Evolutionary conservation across 2,113 vertebrate species (phyloP).

Genomic region (Vulpes ferrilata): DNA sequence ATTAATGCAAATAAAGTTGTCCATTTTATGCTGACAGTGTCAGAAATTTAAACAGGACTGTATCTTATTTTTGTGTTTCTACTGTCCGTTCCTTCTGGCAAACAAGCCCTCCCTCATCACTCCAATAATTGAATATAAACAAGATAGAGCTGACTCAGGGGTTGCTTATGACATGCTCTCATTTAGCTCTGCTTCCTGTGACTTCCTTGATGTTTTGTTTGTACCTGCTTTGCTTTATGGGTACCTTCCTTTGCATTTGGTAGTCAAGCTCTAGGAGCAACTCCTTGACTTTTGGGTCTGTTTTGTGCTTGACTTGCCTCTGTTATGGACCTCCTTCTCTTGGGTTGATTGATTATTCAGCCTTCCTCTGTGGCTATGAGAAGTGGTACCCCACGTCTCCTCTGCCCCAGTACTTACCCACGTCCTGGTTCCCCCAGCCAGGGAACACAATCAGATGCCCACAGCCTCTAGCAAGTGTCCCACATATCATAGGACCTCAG

Average conservation of each 20-base stretch:
- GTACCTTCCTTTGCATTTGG: neutral
- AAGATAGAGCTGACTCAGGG: neutral
- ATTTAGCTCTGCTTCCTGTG: neutral
- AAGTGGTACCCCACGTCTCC: neutral
- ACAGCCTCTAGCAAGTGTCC: neutral
- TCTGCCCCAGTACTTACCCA: neutral
- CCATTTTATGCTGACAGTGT: slow-evolving; percentile 1
- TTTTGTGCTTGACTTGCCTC: neutral
- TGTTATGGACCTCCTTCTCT: neutral
- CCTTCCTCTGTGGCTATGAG: neutral
- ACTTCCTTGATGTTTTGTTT: neutral
- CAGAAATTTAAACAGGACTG: neutral
- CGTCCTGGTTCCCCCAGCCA: neutral
- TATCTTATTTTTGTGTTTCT: slow-evolving; percentile 10
- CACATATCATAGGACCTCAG: neutral
- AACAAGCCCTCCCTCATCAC: neutral
- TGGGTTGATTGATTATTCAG: neutral
- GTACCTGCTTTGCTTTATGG: slow-evolving; percentile 33
- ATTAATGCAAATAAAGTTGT: neutral
- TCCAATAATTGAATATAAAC: neutral
- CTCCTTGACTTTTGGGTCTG: neutral
- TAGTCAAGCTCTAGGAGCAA: neutral
- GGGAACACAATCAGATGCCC: neutral
- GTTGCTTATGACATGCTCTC: neutral
- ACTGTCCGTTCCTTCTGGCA: neutral